Conservation (phyloP, 2,113 vertebrate genomes). For the Percina caprodes region DNA sequence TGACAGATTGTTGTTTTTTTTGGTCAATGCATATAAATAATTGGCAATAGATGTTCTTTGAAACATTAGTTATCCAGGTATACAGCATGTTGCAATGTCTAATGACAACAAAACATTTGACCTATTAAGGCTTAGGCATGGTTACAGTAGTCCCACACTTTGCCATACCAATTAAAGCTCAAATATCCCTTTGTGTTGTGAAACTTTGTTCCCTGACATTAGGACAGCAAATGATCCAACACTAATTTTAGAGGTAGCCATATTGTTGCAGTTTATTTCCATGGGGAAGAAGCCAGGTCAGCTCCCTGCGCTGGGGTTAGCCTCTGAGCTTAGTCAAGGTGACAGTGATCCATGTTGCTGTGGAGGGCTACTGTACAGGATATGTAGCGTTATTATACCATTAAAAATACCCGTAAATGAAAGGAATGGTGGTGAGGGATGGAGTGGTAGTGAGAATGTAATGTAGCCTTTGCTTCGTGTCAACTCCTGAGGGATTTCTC, state of each 20-base stretch:
- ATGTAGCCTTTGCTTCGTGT: slow-evolving; percentile 47
- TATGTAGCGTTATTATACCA: slow-evolving; percentile 49
- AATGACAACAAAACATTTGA: background rate
- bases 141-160: background rate
- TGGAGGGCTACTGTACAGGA: slow-evolving; percentile 53
- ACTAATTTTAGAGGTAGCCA: slow-evolving; percentile 53
- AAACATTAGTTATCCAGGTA: too few relatives aligned
- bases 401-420: slow-evolving; percentile 54
- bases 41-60: background rate
- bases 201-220: background rate
- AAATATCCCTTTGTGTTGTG: slow-evolving; percentile 24
- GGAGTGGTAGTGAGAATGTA: slow-evolving; percentile 11
- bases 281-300: slow-evolving; percentile 36
- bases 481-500: slow-evolving; percentile 46
- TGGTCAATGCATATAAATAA: background rate
- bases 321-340: slow-evolving; percentile 71
- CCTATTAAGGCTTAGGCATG: background rate
- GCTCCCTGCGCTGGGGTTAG: slow-evolving; percentile 49
- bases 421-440: slow-evolving; percentile 7
- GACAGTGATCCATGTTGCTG: slow-evolving; percentile 71
- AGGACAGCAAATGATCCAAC: slow-evolving; percentile 29
- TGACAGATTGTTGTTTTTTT: background rate
- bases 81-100: background rate
- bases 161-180: slow-evolving; percentile 8
- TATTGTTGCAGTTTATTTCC: slow-evolving; percentile 41